Evolutionary conservation across 2,797 vertebrate species (phyloP).

Genomic region (Labroides dimidiatus): DNA sequence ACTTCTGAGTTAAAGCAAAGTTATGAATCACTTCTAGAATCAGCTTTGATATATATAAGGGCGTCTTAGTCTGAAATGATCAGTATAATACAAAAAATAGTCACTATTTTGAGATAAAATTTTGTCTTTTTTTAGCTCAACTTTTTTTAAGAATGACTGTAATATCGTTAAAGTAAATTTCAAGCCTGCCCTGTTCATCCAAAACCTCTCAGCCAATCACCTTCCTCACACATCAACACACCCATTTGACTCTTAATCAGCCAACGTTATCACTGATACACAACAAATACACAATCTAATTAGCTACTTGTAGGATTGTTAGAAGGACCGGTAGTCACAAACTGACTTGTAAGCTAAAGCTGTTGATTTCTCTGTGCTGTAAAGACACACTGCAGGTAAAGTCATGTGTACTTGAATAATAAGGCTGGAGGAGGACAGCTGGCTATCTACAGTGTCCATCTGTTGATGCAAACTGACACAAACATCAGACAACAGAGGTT

Average conservation of each 20-base stretch:
- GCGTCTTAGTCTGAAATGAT: slow-evolving; percentile 18
- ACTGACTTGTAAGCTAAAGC: slow-evolving; percentile 1
- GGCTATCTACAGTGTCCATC: slow-evolving; percentile 48
- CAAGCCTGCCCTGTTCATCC: background rate
- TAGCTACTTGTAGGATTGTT: slow-evolving; percentile 11
- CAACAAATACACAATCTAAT: slow-evolving; percentile 4
- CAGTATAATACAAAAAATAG: slow-evolving; percentile 36
- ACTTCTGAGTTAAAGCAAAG: slow-evolving; percentile 45
- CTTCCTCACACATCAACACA: slow-evolving; percentile 6
- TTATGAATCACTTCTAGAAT: slow-evolving; percentile 16
- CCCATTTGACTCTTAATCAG: slow-evolving; percentile 5
- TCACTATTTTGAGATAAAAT: slow-evolving; percentile 6
- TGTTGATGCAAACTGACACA: slow-evolving; percentile 50
- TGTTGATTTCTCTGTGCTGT: slow-evolving; percentile 26
- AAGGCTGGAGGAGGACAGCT: slow-evolving; percentile 62
- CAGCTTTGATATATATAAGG: slow-evolving; percentile 10
- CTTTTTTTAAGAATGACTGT: background rate
- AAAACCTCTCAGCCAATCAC: background rate
- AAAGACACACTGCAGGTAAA: slow-evolving; percentile 45
- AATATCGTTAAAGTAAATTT: slow-evolving; percentile 18
- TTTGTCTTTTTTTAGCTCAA: slow-evolving; percentile 1
- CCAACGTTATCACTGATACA: slow-evolving; percentile 1
- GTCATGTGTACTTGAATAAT: slow-evolving; percentile 22
- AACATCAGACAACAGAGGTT: slow-evolving; percentile 63
- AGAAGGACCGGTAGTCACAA: slow-evolving; percentile 15